Evolutionary conservation across 35 echinoderm and acorn worm genomes (phyloP).

Genomic region (Heliocidaris tuberculata): DNA sequence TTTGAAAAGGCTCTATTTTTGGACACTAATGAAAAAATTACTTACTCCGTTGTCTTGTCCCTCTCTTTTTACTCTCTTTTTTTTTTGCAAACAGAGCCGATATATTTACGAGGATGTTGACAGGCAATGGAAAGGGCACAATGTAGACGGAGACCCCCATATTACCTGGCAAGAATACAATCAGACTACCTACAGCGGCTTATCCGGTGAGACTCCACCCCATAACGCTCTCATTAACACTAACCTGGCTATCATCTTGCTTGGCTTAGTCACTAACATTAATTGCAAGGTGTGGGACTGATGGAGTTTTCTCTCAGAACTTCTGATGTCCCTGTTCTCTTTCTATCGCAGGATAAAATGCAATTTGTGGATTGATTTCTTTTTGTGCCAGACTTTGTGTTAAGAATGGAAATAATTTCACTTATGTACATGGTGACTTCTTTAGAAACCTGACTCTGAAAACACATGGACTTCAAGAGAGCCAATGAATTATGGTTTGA

Average conservation of each 20-base stretch:
- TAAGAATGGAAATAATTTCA: not conserved
- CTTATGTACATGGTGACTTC: too few species aligned
- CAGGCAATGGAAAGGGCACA: slow-evolving; percentile 87
- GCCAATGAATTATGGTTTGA: not conserved
- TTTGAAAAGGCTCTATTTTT: not conserved
- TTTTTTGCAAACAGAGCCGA: slow-evolving; percentile 69
- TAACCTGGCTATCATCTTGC: not conserved
- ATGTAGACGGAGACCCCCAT: slow-evolving; percentile 65
- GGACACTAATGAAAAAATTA: not conserved
- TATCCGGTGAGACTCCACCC: slow-evolving; percentile 70
- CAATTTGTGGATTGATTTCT: not conserved
- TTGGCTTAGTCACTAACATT: not conserved
- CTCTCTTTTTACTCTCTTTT: slow-evolving; percentile 36
- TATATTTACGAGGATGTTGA: slow-evolving; percentile 94
- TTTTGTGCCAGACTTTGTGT: not conserved
- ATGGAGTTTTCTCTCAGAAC: not conserved
- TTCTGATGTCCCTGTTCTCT: not conserved
- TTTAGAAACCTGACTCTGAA: too few species aligned
- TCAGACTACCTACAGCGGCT: slow-evolving; percentile 91
- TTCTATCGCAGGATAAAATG: not conserved
- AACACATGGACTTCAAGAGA: not conserved
- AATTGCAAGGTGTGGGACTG: not conserved
- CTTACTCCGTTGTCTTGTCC: not conserved
- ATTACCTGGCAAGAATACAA: slow-evolving; percentile 93
- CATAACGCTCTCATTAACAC: not conserved